Percentiles rank a stretch among this genome's conserved stretches.
These are phyloP conservation scores for Pegoplata infirma DNA, from an alignment of 2,888 invertebrate genomes.

Conservation along the genomic window DNA sequence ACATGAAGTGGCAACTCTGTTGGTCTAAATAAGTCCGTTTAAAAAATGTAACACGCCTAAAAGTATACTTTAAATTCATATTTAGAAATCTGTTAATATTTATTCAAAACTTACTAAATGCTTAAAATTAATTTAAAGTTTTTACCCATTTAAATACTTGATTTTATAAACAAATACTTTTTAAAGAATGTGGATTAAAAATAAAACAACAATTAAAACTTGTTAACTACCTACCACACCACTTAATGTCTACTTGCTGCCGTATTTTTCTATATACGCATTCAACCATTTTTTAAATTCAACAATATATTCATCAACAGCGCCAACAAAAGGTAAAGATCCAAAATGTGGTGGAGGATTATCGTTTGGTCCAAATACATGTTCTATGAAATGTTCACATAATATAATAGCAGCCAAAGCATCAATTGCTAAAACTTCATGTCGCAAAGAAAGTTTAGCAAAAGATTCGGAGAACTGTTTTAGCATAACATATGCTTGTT, in stretches of 20 bases:
- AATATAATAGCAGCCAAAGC: conserved; percentile 73
- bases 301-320: conserved; percentile 71
- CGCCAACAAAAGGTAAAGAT: conserved; percentile 68
- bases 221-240: too few species aligned
- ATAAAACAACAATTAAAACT: too few species aligned
- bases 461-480: conserved; percentile 76
- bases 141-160: too few species aligned
- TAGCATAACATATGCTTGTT: conserved; percentile 71
- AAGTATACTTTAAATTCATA: too few species aligned
- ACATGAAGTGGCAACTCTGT: too few species aligned
- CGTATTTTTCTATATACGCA: conserved; percentile 67
- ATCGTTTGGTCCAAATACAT: conserved; percentile 68
- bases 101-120: too few species aligned
- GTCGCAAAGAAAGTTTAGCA: conserved; percentile 74
- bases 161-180: too few species aligned
- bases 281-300: conserved; percentile 72
- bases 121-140: too few species aligned
- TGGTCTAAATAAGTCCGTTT: too few species aligned
- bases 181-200: too few species aligned
- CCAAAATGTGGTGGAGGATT: conserved; percentile 69
- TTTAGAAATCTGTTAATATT: too few species aligned
- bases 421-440: conserved; percentile 72
- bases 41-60: too few species aligned
- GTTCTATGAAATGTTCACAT: conserved; percentile 72
- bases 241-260: conserved; percentile 47